Evolutionary conservation across 2,797 vertebrate species (phyloP), one percentile per base, ranked within the genome.

Genomic region (Lepilemur ruficaudatus): DNA sequence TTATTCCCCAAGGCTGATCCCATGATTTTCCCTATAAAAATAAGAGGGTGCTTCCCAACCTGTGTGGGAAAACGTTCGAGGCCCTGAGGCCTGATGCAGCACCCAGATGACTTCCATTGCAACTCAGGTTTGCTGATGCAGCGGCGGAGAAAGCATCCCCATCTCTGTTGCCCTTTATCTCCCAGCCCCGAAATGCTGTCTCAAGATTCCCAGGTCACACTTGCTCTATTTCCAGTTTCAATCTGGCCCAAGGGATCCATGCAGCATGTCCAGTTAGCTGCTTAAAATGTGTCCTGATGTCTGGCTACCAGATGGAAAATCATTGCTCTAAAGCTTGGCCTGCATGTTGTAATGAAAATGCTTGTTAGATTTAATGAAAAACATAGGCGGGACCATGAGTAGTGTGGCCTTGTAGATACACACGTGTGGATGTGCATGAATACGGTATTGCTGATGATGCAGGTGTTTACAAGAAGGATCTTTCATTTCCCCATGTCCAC

Each of bases 301-400:
- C 97, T 97, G 50, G 1, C 91, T 22, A 25, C 92, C 97, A 87
- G 4, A 95, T 72, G 48, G 73, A 84, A 50, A 94, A 30, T 48
- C 1, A 0, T 10, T 14, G 91, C 79, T 55, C 28, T 61, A 0
- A 0, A 11, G 43, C 4, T 0, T 46, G 76, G 91, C 80, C 87
- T 1, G 0, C n/a, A 23, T 25, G 69, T 81, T 30, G 79, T 84
- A 0, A 32, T 88, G 28, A 97, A 76, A 90, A 67, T 5, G 72
- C 87, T 46, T 96, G 70, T 81, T 94, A 9, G 38, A 43, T 75
- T 94, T 95, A 93, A 38, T 97, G 96, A 80, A 48, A 96, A 97
- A 67, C 98, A 93, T 55, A 93, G 97, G n/a, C 83, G 79, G 4
- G 75, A 41, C 85, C 67, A 4, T 30, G 59, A 61, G 28, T 4